A percentile compares a stretch with the other conserved stretches of the same genome.
These are phyloP conservation scores for Cygnus olor DNA, from an alignment of 2,797 vertebrate species.

Conservation along the genomic window DNA sequence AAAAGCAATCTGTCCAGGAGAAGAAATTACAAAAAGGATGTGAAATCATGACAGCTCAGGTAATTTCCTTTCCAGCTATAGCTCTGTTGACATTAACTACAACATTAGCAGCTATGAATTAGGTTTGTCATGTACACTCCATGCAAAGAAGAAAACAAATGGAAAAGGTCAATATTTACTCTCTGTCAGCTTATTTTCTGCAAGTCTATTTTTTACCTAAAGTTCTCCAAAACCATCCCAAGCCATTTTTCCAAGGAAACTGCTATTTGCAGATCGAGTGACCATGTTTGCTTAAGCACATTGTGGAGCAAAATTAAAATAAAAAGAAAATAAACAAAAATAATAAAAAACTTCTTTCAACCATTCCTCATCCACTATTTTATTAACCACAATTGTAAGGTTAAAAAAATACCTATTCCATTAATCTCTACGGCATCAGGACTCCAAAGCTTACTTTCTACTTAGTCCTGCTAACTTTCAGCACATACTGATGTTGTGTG, in stretches of 20 bases:
- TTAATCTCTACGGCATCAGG: not conserved
- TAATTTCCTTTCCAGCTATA: conserved; percentile 60
- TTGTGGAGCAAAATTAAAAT: conserved; percentile 28
- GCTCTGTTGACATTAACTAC: conserved; percentile 41
- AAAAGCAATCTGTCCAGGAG: conserved; percentile 10
- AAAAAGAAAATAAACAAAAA: not conserved
- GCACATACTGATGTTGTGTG: not conserved
- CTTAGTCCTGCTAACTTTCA: not conserved
- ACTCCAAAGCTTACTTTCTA: not conserved
- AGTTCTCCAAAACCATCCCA: not conserved
- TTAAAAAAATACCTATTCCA: conserved; percentile 11
- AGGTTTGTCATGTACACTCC: conserved; percentile 10
- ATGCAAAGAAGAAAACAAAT: conserved; percentile 54
- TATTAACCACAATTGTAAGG: conserved; percentile 32
- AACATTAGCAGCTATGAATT: conserved; percentile 47
- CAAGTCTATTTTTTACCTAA: conserved; percentile 12
- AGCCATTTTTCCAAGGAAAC: conserved; percentile 14
- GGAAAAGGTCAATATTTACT: conserved; percentile 57
- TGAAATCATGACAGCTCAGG: conserved; percentile 23
- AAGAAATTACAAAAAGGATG: conserved; percentile 52
- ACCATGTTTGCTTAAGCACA: conserved; percentile 27
- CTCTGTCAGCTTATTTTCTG: conserved; percentile 16
- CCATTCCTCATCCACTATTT: conserved; percentile 39
- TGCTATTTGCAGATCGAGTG: conserved; percentile 24
- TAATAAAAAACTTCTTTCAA: not conserved